Evolutionary conservation across 2,797 vertebrate species (phyloP).

Genomic region (Urocyon cinereoargenteus): DNA sequence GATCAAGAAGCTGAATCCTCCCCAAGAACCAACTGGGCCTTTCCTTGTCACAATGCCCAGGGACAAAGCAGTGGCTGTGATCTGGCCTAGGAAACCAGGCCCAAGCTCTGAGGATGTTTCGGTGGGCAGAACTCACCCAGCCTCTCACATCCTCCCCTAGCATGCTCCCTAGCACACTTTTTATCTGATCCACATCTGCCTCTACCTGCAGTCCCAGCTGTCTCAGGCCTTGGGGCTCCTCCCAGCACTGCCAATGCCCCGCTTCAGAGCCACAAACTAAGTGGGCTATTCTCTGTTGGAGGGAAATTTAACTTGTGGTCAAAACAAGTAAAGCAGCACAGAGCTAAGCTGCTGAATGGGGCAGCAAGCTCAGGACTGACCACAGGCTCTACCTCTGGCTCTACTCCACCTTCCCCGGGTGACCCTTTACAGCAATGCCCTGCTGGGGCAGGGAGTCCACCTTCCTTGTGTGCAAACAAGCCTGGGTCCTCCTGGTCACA

Average conservation of each 20-base stretch:
- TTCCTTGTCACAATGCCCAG: background rate
- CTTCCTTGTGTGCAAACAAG: background rate
- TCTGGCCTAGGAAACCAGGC: background rate
- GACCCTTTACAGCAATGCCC: background rate
- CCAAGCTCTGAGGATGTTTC: background rate
- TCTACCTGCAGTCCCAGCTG: background rate
- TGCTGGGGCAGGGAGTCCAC: rapidly evolving
- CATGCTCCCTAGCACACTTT: background rate
- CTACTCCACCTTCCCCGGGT: background rate
- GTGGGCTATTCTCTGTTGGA: background rate
- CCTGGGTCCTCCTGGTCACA: background rate
- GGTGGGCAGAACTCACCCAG: rapidly evolving
- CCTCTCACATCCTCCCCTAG: background rate
- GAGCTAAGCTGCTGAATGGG: background rate
- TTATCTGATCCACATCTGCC: background rate
- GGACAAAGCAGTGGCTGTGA: background rate
- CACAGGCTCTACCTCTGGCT: background rate
- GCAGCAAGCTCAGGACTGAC: background rate
- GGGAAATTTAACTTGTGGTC: background rate
- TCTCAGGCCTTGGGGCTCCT: background rate
- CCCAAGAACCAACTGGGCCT: background rate
- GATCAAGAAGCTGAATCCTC: background rate
- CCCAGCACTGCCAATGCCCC: background rate
- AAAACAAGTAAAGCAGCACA: background rate
- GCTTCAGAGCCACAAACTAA: background rate